Conservation (phyloP, 2,113 vertebrate genomes). For the Prochilodus magdalenae region DNA sequence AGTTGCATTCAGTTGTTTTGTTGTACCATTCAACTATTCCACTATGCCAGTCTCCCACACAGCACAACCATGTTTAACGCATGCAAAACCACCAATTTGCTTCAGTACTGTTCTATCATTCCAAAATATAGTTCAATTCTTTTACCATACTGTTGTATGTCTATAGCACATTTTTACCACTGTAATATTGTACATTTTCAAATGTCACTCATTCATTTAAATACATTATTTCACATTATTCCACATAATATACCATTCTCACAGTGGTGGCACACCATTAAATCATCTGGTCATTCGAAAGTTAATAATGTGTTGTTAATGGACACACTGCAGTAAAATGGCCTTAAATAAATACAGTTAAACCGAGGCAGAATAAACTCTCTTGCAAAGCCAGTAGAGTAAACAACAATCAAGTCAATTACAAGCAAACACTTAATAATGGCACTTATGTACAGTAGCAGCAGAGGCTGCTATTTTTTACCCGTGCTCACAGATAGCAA, state of each 20-base stretch:
- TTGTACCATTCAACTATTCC: no score
- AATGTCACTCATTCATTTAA: neutral
- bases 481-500: neutral
- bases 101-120: no score
- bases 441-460: neutral
- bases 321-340: no score
- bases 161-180: no score
- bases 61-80: no score
- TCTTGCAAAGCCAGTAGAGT: neutral
- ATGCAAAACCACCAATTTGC: no score
- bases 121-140: neutral
- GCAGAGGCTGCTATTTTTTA: neutral
- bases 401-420: slow-evolving; percentile 20
- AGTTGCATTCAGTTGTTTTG: no score
- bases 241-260: neutral
- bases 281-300: no score
- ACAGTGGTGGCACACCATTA: no score
- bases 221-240: neutral
- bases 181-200: neutral
- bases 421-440: neutral
- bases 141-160: no score
- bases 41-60: no score
- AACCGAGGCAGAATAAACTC: neutral
- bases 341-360: neutral
- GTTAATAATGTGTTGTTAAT: no score